Percentiles rank a stretch among this genome's conserved stretches.
Evolutionary conservation across 2,888 invertebrate species (phyloP).

Genomic region (Myopa testacea): DNA sequence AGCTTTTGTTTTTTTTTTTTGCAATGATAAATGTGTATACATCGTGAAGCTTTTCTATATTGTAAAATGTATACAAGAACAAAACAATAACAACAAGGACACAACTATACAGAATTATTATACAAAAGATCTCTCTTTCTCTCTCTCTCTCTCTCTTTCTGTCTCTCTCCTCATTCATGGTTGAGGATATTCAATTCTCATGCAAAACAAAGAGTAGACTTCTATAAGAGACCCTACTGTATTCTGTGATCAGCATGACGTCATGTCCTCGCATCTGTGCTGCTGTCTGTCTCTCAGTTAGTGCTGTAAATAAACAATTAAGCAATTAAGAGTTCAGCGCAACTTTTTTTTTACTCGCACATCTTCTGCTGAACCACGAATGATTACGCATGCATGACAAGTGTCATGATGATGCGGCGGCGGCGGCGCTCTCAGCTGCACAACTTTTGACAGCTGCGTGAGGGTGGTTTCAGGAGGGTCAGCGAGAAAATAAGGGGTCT

Average conservation of each 20-base stretch:
- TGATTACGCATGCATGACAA: slow-evolving; percentile 29
- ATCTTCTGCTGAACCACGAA: background rate
- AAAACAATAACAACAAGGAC: slow-evolving; percentile 3
- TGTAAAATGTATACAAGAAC: background rate
- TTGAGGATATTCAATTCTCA: background rate
- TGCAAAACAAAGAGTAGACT: background rate
- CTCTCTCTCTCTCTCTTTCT: background rate
- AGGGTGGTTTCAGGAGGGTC: background rate
- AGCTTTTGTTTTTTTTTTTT: background rate
- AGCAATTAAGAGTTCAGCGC: slow-evolving; percentile 24
- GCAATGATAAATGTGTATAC: background rate
- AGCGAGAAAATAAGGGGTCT: background rate
- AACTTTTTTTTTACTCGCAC: slow-evolving; percentile 18
- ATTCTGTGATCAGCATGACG: slow-evolving; percentile 14
- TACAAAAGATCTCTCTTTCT: background rate
- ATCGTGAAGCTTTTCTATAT: slow-evolving; percentile 5
- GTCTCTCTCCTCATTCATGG: background rate
- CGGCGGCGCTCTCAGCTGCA: background rate
- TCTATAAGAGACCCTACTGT: background rate
- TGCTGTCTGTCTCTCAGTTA: background rate
- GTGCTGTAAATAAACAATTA: slow-evolving; percentile 27
- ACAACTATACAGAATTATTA: background rate
- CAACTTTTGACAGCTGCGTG: background rate
- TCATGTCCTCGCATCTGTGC: slow-evolving; percentile 10
- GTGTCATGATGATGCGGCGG: slow-evolving; percentile 8